A percentile compares a stretch with the other conserved stretches of the same genome.
Conservation (phyloP, 2,888 invertebrate species). For the Zaprionus bogoriensis region DNA sequence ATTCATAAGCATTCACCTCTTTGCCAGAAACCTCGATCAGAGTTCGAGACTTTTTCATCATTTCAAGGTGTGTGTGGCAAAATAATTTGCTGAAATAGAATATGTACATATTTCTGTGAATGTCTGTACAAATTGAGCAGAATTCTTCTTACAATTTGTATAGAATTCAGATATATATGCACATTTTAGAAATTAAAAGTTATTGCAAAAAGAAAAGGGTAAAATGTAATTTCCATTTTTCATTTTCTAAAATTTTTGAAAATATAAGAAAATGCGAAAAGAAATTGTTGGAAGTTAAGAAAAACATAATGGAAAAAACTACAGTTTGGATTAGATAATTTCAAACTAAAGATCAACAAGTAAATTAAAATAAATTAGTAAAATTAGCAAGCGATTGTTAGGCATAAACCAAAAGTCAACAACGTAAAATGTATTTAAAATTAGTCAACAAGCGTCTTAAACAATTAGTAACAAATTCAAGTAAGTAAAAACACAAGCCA, state of each 20-base stretch:
- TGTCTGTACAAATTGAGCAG: background rate
- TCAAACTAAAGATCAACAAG: background rate
- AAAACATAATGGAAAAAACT: no score
- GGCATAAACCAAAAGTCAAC: background rate
- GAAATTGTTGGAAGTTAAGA: no score
- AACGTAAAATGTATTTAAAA: conserved; percentile 19
- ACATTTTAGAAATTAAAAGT: background rate
- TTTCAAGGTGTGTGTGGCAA: conserved; percentile 31
- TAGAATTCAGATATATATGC: background rate
- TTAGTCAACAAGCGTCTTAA: conserved; percentile 42
- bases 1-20: conserved; percentile 3
- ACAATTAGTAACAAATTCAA: conserved; percentile 50
- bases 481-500: conserved; percentile 70
- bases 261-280: background rate
- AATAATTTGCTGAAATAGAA: background rate
- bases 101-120: no score
- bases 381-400: background rate
- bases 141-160: conserved; percentile 3
- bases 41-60: conserved; percentile 28
- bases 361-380: conserved; percentile 28
- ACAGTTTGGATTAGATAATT: conserved; percentile 8
- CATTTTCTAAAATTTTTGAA: background rate
- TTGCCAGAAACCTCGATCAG: conserved; percentile 48
- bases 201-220: background rate
- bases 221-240: no score